Conservation (phyloP, 2,888 invertebrate genomes). For the Sipunculus nudus region DNA sequence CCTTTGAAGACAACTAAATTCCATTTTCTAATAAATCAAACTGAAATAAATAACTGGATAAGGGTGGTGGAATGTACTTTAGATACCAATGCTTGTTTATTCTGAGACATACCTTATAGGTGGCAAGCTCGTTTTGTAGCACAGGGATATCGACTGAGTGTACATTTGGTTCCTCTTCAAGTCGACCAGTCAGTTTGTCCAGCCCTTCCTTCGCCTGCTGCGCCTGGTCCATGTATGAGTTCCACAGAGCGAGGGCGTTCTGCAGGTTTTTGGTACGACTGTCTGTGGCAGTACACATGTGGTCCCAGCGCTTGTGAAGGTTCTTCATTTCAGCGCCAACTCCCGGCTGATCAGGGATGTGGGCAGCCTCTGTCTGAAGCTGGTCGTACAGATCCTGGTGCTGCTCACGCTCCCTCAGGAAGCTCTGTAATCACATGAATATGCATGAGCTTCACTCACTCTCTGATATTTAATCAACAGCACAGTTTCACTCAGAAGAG, state of each 20-base stretch:
- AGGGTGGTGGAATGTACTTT: too few relatives aligned
- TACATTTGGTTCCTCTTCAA: slow-evolving; percentile 48
- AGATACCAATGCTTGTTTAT: too few relatives aligned
- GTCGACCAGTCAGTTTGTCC: slow-evolving; percentile 47
- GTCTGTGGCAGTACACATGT: slow-evolving; percentile 49
- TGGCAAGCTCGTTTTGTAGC: slow-evolving; percentile 54
- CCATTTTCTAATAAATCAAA: too few relatives aligned
- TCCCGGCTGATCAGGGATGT: slow-evolving; percentile 58
- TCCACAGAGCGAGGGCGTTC: slow-evolving; percentile 57
- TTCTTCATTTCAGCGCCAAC: slow-evolving; percentile 52
- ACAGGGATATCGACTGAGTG: slow-evolving; percentile 55
- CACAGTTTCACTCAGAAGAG: too few relatives aligned
- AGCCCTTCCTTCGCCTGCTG: slow-evolving; percentile 52
- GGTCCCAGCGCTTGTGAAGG: slow-evolving; percentile 56
- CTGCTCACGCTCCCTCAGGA: slow-evolving; percentile 81
- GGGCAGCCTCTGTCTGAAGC: slow-evolving; percentile 57
- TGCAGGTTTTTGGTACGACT: slow-evolving; percentile 53
- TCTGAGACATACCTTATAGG: slow-evolving; percentile 61
- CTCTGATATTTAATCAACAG: too few relatives aligned
- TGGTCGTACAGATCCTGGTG: slow-evolving; percentile 65
- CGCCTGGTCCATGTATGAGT: slow-evolving; percentile 49
- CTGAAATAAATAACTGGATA: too few relatives aligned
- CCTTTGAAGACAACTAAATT: too few relatives aligned
- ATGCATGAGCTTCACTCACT: slow-evolving; percentile 71
- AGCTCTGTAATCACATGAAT: slow-evolving; percentile 68